Evolutionary conservation across 2,888 invertebrate genomes (phyloP), one percentile per base, ranked within the genome.

Genomic region (Biston betularia): DNA sequence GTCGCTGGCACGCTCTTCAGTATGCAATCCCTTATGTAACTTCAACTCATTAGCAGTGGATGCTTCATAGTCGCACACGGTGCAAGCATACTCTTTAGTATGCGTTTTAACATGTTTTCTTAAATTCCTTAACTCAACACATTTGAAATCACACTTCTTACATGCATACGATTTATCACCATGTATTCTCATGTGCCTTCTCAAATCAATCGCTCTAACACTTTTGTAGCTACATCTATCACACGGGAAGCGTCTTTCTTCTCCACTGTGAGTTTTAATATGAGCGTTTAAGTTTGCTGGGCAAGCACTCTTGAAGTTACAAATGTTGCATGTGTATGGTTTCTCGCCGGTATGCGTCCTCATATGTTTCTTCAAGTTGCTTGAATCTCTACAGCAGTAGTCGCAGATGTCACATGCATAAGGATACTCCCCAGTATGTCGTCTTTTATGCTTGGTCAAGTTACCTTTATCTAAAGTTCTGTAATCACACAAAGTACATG

Each of bases 331-430:
- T 49, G 3, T 7, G 11, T 62, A 66, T 33, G 66, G 66, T 40
- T 54, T 62, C 11, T 57, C 57, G 0, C 53, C 62, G 12, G 62
- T 57, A 24, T 66, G 66, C n/a, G 53, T 66, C 40, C 66, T 57
- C 42, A 54, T 53, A 42, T 66, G 66, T 57, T 66, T 66, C 24
- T 62, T 66, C 9, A 66, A 54, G 24, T 62, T 66, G 57, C 66
- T 62, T 6, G 66, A 66, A 44, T 66, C 66, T 48, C 57, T 48
- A n/a, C 66, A 57, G 40, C 38, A 52, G 14, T 66, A 62, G 10
- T 57, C 53, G 54, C 66, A 66, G n/a, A 48, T 44, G 5, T 42
- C 42, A n/a, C 66, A 66, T 14, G 53, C 42, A 45, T 49, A 63
- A 11, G 67, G 67, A 42, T 59, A 34, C 38, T 68, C 59, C n/a